Percentiles rank a stretch among this genome's conserved stretches.
Conservation (phyloP, 2,888 invertebrate genomes). For the Polylopha cassiicola region DNA sequence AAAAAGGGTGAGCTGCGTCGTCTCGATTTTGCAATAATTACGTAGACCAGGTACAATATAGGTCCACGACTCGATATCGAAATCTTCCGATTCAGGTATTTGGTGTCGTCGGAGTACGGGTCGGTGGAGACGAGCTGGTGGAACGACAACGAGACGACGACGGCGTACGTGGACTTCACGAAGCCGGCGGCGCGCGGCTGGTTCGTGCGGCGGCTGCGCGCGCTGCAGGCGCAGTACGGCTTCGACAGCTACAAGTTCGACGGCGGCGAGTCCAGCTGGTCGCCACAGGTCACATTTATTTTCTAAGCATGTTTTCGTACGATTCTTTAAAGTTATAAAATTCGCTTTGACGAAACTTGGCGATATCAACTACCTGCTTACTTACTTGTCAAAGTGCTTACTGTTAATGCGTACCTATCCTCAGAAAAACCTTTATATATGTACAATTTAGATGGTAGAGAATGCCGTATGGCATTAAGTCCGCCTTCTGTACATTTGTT, state of each 20-base stretch:
- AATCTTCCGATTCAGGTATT: too few species aligned
- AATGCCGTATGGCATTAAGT: too few species aligned
- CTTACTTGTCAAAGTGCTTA: too few species aligned
- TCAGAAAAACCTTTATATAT: too few species aligned
- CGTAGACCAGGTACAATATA: too few species aligned
- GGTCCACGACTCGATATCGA: too few species aligned
- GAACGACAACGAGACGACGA: conserved; percentile 68
- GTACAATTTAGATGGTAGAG: too few species aligned
- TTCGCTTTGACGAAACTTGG: too few species aligned
- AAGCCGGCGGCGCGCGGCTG: conserved; percentile 80
- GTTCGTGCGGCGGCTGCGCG: conserved; percentile 70
- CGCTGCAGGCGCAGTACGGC: conserved; percentile 76
- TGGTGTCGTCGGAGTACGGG: conserved; percentile 66
- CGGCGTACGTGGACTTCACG: conserved; percentile 83
- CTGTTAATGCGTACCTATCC: too few species aligned
- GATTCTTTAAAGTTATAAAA: neutral
- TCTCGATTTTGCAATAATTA: neutral
- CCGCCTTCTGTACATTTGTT: too few species aligned
- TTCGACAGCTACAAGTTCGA: conserved; percentile 89
- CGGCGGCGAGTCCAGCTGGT: conserved; percentile 84
- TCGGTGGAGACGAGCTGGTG: conserved; percentile 74
- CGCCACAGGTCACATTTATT: conserved; percentile 67
- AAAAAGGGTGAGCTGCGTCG: conserved; percentile 55
- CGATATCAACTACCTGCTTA: too few species aligned
- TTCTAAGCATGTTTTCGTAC: neutral